Base-by-base conservation (phyloP, 2,888 invertebrate genomes). In the Eumacrocentrus americanus region DNA sequence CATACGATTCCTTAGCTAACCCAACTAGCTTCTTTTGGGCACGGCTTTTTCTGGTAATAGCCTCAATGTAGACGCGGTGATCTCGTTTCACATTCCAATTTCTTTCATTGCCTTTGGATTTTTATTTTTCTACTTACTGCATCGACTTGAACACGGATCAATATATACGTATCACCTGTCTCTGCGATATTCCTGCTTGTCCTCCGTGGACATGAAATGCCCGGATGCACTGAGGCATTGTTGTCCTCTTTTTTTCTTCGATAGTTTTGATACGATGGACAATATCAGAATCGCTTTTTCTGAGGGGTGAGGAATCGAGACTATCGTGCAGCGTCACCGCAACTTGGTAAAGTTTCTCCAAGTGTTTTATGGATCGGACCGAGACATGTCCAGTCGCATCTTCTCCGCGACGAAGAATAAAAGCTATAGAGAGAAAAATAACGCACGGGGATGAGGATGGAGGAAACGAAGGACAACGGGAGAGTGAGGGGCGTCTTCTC, bases 1-100 rank as follows among this genome's bases (percentile, higher is more conserved):
- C 60, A 64, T 62, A 66, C 68, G 70, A 72, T 70, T 66, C 64
- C 64, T 65, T 64, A 57, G 50, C 42, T 29, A 18, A 14, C 48
- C n/a, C n/a, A n/a, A n/a, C n/a, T n/a, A n/a, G n/a, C n/a, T n/a
- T n/a, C n/a, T n/a, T n/a, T n/a, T n/a, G n/a, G n/a, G n/a, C n/a
- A n/a, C n/a, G n/a, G n/a, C n/a, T n/a, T n/a, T n/a, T n/a, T n/a
- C n/a, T n/a, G n/a, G n/a, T n/a, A n/a, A n/a, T n/a, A n/a, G n/a
- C n/a, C n/a, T n/a, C n/a, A n/a, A n/a, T n/a, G n/a, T n/a, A n/a
- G n/a, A n/a, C 18, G 20, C 2, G 2, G 42, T 20, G 20, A 42
- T 42, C n/a, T 42, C 42, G 20, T 42, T 42, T 7, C 42, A 20
- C 20, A 42, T 42, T 42, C 42, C 20, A 42, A 42, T 42, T 42